Percentiles rank a stretch among this genome's conserved stretches.
Evolutionary conservation across 2,888 invertebrate species (phyloP).

Genomic region (Clanis bilineata): DNA sequence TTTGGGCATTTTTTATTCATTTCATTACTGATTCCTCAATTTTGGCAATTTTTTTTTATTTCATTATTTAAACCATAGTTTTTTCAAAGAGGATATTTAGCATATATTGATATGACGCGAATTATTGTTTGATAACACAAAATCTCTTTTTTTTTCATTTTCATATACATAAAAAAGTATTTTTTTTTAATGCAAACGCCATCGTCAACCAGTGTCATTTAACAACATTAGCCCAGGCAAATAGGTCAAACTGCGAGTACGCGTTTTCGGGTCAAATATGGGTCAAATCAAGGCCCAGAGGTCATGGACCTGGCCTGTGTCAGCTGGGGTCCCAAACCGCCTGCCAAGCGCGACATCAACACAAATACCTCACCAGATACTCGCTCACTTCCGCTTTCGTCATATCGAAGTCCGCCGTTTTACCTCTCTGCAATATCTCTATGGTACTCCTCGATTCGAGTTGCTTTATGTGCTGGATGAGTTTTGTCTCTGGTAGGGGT

Average conservation of each 20-base stretch:
- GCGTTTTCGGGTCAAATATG: not conserved
- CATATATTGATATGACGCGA: no score
- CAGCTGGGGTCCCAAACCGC: conserved; percentile 19
- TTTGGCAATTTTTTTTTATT: no score
- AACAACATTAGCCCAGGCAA: no score
- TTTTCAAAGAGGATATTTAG: no score
- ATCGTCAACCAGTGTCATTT: no score
- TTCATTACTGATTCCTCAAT: no score
- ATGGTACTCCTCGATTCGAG: conserved; percentile 65
- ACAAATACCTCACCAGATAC: conserved; percentile 61
- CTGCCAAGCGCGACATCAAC: conserved; percentile 46
- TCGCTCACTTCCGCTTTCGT: conserved; percentile 62
- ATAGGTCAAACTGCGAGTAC: not conserved
- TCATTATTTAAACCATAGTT: no score
- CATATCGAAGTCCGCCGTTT: conserved; percentile 64
- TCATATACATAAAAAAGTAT: no score
- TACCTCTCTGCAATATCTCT: conserved; percentile 69
- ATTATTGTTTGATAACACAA: no score
- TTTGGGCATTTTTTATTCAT: not conserved
- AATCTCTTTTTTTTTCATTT: no score
- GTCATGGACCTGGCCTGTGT: not conserved
- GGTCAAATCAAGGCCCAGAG: no score
- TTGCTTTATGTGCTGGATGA: conserved; percentile 58
- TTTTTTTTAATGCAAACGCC: no score
- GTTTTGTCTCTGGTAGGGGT: conserved; percentile 46